Evolutionary conservation across 2,797 vertebrate species (phyloP), one percentile per base, ranked within the genome.

Genomic region (Phoeniculus purpureus): DNA sequence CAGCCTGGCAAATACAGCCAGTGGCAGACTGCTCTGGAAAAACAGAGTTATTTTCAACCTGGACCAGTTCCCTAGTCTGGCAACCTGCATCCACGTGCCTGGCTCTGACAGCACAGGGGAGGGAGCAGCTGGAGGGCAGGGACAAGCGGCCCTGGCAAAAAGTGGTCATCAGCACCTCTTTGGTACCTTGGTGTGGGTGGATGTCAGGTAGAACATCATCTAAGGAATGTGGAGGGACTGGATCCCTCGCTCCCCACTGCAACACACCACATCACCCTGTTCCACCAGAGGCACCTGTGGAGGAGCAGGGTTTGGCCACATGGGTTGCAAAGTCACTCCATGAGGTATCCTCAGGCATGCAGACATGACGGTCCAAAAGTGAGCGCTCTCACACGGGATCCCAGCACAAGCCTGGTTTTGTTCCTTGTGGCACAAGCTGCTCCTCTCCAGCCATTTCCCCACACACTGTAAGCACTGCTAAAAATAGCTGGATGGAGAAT

Each of bases 11-110:
- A 94, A 83, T 27, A 43, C 90, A 89, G 62, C 66, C 59, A 2
- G 80, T 92, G 87, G 92, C 93, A 92, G 89, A 91, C 93, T 92
- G 80, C 91, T 92, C 82, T 3, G 4, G 90, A 87, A 94, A 89
- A 94, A 89, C 27, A 22, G 72, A 87, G 71, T 89, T 95, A 93
- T 96, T 93, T 96, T 85, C 91, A 93, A 45, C 45, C 77, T 93
- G 91, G 93, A 95, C 20, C 67, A 48, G 80, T 40, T 94, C 90
- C 77, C 85, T 45, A 61, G 62, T 51, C 77, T 89, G 93, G 27
- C 43, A 91, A 76, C 73, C 51, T 3, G 0, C 25, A 72, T 62
- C 47, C 73, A 52, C 4, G 4, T 29, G 60, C 13, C 58, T 4
- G 6, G 79, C 31, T 21, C 52, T 89, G 89, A 65, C 78, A 80